Evolutionary conservation across 2,113 vertebrate species (phyloP).

Genomic region (Albula glossodonta): DNA sequence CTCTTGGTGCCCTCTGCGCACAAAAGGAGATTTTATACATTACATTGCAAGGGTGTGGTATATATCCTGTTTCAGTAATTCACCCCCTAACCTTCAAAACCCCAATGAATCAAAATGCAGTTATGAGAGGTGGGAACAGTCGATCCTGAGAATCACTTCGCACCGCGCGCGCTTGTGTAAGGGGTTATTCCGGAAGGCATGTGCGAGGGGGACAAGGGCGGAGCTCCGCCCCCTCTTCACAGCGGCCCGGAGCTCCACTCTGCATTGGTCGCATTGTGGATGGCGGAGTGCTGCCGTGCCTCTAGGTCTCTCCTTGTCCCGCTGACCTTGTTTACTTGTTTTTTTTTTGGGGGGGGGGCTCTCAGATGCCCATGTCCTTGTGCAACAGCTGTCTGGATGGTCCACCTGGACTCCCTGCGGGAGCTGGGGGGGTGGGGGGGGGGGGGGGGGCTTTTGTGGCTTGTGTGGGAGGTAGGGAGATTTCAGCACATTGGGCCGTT

Average conservation of each 20-base stretch:
- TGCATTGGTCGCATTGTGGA: neutral
- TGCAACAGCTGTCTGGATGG: neutral
- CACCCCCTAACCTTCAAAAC: constrained; percentile 1
- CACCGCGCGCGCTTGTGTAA: too few species aligned
- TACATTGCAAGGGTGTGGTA: neutral
- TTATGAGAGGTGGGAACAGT: neutral
- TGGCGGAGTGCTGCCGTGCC: neutral
- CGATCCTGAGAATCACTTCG: neutral
- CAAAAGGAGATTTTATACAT: neutral
- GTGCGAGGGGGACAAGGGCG: neutral
- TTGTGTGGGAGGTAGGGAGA: constrained; percentile 6
- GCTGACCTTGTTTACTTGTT: neutral
- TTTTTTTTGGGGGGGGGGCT: neutral
- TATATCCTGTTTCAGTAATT: neutral
- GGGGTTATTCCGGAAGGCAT: neutral
- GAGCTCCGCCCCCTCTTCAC: neutral
- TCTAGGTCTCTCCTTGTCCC: neutral
- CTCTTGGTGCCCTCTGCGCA: neutral
- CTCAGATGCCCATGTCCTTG: neutral
- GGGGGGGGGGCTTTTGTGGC: neutral
- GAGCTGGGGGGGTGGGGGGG: constrained; percentile 6
- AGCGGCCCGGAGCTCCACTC: neutral
- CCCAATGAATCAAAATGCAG: neutral
- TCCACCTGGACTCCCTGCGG: neutral
- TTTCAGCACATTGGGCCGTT: constrained; percentile 1